phyloP scores from a whole-genome alignment of 1,140 invertebrate genomes.

The Anoplolepis gracilipes region DNA sequence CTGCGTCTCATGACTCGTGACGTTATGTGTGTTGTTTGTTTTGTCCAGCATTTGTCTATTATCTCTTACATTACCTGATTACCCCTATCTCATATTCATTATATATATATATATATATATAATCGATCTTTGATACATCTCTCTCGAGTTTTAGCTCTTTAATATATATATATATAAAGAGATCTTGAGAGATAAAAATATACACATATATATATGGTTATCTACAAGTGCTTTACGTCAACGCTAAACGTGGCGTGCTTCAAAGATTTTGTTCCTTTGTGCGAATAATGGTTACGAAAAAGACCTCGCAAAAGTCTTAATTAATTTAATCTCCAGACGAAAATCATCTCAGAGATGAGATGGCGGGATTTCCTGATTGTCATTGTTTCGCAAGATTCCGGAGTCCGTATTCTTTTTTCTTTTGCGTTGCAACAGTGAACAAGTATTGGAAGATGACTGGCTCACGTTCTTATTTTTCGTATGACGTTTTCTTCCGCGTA shows the following conservation, averaged over 20 bases:
- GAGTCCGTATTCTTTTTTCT: background rate
- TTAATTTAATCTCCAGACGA: too few species aligned
- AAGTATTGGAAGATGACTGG: too few species aligned
- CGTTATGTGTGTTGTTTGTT: background rate
- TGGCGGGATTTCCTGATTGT: background rate
- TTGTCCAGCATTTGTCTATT: background rate
- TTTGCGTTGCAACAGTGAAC: too few species aligned
- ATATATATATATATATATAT: background rate
- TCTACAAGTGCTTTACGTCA: too few species aligned
- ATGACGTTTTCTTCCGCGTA: too few species aligned
- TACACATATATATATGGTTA: too few species aligned
- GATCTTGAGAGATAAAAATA: background rate
- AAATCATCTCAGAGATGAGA: background rate
- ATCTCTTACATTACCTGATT: background rate
- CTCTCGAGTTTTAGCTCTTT: background rate
- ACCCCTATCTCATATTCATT: too few species aligned
- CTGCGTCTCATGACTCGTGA: background rate
- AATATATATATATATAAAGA: background rate
- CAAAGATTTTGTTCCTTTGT: background rate
- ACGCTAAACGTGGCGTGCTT: too few species aligned
- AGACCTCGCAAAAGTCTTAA: too few species aligned
- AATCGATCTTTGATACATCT: too few species aligned
- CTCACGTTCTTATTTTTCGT: too few species aligned
- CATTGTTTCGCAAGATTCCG: background rate
- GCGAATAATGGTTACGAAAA: background rate